Conservation (phyloP, 2,797 vertebrate species). For the Sparidentex hasta region DNA sequence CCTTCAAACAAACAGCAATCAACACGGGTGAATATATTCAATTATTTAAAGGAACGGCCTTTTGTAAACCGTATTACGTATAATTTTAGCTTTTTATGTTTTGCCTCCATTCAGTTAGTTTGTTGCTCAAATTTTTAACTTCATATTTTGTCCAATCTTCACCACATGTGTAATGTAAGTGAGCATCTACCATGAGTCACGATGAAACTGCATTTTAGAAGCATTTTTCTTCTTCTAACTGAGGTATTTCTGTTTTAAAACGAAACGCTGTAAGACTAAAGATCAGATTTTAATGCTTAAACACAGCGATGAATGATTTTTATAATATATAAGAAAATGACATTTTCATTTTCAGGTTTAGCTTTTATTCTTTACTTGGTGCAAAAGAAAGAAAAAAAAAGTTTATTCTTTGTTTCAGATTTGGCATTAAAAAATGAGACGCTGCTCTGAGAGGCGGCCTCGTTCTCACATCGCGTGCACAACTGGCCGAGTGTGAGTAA, state of each 20-base stretch:
- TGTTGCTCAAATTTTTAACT: neutral
- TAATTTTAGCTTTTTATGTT: neutral
- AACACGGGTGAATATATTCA: too few species aligned
- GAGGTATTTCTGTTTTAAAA: neutral
- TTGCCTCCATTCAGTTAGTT: neutral
- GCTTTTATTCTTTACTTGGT: neutral
- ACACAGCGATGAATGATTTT: neutral
- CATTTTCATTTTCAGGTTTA: neutral
- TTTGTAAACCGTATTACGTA: too few species aligned
- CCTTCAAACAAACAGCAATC: neutral
- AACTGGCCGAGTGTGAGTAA: neutral
- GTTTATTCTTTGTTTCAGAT: neutral
- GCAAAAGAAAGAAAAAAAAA: too few species aligned
- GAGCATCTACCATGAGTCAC: neutral
- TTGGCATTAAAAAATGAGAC: neutral
- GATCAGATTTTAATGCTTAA: too few species aligned
- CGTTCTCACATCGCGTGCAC: neutral
- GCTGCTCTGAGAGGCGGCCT: neutral
- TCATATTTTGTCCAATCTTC: neutral
- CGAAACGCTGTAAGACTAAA: neutral
- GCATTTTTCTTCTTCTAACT: fast-evolving
- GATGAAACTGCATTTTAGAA: neutral
- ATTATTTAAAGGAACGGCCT: neutral
- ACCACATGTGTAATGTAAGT: neutral
- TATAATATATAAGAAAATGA: neutral